Percentiles rank a stretch among this genome's conserved stretches.
Evolutionary conservation across 2,113 vertebrate genomes (phyloP).

Genomic region (Ctenomys sociabilis): DNA sequence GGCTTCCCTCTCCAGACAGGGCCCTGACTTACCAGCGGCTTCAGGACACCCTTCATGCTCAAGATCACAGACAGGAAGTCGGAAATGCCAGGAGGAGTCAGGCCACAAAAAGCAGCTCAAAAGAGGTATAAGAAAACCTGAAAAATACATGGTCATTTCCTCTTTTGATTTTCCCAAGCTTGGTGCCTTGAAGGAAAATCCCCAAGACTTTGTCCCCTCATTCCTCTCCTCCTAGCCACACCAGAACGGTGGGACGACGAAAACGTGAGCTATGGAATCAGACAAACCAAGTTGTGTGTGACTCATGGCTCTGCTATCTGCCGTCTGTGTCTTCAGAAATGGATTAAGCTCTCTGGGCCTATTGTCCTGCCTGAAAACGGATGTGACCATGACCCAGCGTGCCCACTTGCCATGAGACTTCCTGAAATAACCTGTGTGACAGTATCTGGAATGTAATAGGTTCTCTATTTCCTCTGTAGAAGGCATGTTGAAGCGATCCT

Average conservation of each 20-base stretch:
- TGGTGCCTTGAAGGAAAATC: background rate
- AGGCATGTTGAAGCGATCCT: constrained; percentile 23
- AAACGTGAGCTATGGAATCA: background rate
- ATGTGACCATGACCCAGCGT: background rate
- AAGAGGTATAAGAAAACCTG: background rate
- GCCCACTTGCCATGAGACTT: background rate
- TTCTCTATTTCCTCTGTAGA: constrained; percentile 41
- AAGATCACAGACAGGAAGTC: background rate
- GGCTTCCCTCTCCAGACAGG: background rate
- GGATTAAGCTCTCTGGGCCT: background rate
- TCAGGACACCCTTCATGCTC: background rate
- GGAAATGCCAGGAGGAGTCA: background rate
- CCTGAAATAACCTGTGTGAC: background rate
- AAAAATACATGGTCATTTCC: background rate
- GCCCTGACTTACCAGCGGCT: background rate
- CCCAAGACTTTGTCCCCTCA: background rate
- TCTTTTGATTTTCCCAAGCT: constrained; percentile 16
- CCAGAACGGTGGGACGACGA: background rate
- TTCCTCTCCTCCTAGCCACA: background rate
- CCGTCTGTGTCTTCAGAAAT: background rate
- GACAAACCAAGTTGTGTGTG: background rate
- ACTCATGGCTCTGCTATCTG: background rate
- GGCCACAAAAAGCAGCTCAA: background rate
- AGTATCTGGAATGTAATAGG: background rate
- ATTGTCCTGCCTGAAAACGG: constrained; percentile 23